Evolutionary conservation across 2,797 vertebrate genomes (phyloP).

Genomic region (Acridotheres tristis): DNA sequence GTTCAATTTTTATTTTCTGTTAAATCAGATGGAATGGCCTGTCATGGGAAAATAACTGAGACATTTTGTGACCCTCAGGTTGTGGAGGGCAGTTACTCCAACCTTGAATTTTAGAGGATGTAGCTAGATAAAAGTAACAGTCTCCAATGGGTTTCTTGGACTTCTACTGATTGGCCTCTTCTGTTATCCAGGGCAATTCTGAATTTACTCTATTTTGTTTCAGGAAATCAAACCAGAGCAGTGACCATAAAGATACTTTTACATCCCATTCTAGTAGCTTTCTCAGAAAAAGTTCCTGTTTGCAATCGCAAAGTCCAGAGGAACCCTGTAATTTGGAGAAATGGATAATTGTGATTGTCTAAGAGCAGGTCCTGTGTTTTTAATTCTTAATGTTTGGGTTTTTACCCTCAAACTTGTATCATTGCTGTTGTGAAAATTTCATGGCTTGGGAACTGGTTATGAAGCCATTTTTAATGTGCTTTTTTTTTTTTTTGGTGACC

Average conservation of each 20-base stretch:
- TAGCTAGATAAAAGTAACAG: not conserved
- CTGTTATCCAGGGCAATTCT: not conserved
- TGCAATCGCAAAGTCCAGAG: not conserved
- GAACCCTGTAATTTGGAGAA: not conserved
- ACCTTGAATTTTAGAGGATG: not conserved
- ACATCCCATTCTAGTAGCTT: not conserved
- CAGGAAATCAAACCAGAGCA: not conserved
- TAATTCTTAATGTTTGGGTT: not conserved
- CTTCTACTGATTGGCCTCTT: not conserved
- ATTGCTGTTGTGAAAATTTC: not conserved
- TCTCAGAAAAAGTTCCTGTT: not conserved
- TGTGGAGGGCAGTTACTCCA: not conserved
- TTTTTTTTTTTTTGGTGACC: not conserved
- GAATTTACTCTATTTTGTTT: not conserved
- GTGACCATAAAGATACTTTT: not conserved
- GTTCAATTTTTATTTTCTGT: not conserved
- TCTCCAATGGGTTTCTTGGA: not conserved
- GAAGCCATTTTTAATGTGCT: not conserved
- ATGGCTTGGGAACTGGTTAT: not conserved
- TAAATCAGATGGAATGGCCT: not conserved
- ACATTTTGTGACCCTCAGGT: not conserved
- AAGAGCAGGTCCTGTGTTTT: not conserved
- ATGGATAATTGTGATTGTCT: not conserved
- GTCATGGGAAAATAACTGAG: not conserved
- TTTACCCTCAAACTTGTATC: not conserved